Evolutionary conservation across 2,113 vertebrate genomes (phyloP), one percentile per base, ranked within the genome.

Genomic region (Tachysurus vachellii): DNA sequence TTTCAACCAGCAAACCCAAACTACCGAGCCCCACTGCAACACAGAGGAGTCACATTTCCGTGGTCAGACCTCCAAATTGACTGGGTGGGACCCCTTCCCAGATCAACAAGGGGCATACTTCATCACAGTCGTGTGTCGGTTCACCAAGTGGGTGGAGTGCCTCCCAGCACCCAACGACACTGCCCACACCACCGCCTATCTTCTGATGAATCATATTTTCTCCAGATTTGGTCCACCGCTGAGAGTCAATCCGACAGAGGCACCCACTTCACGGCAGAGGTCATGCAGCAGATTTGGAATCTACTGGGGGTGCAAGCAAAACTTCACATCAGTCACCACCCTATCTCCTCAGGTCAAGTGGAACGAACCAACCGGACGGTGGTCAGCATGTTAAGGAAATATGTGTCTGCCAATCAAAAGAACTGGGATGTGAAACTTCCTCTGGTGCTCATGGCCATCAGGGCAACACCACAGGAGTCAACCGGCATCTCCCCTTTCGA

Each of bases 91-190:
- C 87, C 89, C 0, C 44, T 90, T 2, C 61, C 76, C 0, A 73
- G 42, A 31, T 85, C 83, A 50, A 19, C 21, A 0, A 28, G 76
- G 19, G 88, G 68, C 4, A 88, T 87, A 89, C 28, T 53, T 85
- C 5, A 68, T 89, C 11, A 87, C 85, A 0, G 64, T 89, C 3
- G 84, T 59, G 2, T 86, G 62, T 14, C 14, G 16, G 1, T 88
- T 88, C 66, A 88, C 81, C 0, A 88, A 89, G 12, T 90, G 70
- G 83, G 54, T 87, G 9, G 83, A 85, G 17, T 89, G 64, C 50
- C 76, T 85, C 5, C 88, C 86, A 12, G 83, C 90, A 47, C 84
- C n/a, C 68, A 79, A 88, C 2, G 59, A 90, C 44, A 83, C 54
- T 2, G 77, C 80, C 14, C 23, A 81, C 7, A 86, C 87, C 26